A percentile compares a stretch with the other conserved stretches of the same genome.
phyloP scores from a whole-genome alignment of 2,888 invertebrate species.

The Leptinotarsa peninsularis region DNA sequence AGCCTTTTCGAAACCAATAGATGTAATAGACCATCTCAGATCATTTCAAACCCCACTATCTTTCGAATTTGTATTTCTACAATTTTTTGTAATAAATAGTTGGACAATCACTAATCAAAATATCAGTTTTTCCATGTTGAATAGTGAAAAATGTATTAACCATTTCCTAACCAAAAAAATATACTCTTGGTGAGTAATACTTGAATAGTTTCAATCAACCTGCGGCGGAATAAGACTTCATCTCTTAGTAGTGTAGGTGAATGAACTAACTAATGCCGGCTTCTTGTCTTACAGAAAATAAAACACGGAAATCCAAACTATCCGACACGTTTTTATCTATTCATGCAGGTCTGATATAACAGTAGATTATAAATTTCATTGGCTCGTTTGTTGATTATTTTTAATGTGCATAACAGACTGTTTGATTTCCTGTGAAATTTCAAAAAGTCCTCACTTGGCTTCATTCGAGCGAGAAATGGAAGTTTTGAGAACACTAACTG shows the following conservation, averaged over 20 bases:
- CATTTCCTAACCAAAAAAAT: too few species aligned
- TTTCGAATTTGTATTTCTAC: too few species aligned
- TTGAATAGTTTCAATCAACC: not conserved
- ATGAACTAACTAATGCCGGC: constrained; percentile 9
- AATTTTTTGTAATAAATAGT: too few species aligned
- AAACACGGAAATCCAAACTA: constrained; percentile 11
- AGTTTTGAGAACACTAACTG: not conserved
- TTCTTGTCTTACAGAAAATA: not conserved
- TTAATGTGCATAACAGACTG: not conserved
- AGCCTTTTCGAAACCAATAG: too few species aligned
- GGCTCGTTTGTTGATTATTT: not conserved
- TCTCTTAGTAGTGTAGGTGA: not conserved
- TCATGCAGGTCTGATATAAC: constrained; percentile 10
- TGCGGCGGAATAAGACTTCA: not conserved
- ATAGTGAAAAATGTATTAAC: too few species aligned
- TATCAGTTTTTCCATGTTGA: too few species aligned
- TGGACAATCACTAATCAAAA: too few species aligned
- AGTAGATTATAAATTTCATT: not conserved
- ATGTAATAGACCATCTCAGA: too few species aligned
- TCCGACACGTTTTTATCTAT: constrained; percentile 6
- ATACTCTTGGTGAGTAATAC: not conserved
- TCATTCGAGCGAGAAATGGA: not conserved
- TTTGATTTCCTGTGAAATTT: not conserved
- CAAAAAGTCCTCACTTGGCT: not conserved
- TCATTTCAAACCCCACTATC: too few species aligned